A percentile compares a stretch with the other conserved stretches of the same genome.
Conservation (phyloP, 2,888 invertebrate species). For the Ochropleura plecta region DNA sequence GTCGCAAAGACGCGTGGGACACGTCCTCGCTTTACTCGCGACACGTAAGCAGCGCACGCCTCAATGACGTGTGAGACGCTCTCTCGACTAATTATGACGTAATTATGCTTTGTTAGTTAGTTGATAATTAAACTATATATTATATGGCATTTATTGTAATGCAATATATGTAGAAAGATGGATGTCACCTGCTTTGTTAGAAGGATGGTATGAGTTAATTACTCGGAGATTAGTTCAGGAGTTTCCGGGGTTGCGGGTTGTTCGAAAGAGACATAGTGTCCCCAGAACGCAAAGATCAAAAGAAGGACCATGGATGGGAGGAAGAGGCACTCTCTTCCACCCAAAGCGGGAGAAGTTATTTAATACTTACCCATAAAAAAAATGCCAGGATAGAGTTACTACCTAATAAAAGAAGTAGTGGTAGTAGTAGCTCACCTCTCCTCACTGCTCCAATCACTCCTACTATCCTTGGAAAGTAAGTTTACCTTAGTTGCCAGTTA, state of each 20-base stretch:
- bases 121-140: too few relatives aligned
- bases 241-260: background rate
- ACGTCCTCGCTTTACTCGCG: slow-evolving; percentile 36
- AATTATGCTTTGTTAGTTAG: background rate
- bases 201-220: slow-evolving; percentile 30
- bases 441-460: too few relatives aligned
- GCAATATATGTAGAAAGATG: slow-evolving; percentile 32
- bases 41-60: slow-evolving; percentile 31
- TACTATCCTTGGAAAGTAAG: background rate
- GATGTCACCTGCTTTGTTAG: slow-evolving; percentile 61
- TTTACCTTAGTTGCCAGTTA: too few relatives aligned
- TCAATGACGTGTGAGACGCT: slow-evolving; percentile 36
- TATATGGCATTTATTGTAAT: too few relatives aligned
- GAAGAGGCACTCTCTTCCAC: background rate
- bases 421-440: too few relatives aligned
- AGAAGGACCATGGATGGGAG: too few relatives aligned
- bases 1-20: slow-evolving; percentile 8
- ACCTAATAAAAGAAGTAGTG: background rate
- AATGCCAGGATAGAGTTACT: background rate
- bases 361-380: too few relatives aligned
- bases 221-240: slow-evolving; percentile 13
- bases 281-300: too few relatives aligned
- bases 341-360: too few relatives aligned
- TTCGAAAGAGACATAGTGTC: too few relatives aligned
- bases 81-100: slow-evolving; percentile 5